Evolutionary conservation across 2,113 vertebrate species (phyloP).

Genomic region (Odocoileus virginianus): DNA sequence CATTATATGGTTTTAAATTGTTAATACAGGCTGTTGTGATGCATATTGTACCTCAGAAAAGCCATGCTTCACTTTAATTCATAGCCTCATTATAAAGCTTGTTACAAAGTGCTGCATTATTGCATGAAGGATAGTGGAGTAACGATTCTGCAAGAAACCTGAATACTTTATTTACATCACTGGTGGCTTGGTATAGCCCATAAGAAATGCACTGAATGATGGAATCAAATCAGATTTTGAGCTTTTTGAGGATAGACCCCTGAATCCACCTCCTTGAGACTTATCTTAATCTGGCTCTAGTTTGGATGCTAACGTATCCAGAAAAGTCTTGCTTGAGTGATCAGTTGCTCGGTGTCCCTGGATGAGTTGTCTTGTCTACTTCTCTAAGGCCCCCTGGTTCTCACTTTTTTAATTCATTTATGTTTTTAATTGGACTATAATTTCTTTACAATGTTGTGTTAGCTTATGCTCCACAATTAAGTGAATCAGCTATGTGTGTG

Average conservation of each 20-base stretch:
- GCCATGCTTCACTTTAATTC: slow-evolving; percentile 72
- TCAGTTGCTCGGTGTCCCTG: neutral
- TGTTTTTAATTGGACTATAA: neutral
- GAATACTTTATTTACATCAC: slow-evolving; percentile 69
- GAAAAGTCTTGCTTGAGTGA: neutral
- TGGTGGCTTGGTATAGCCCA: neutral
- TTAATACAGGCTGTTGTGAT: slow-evolving; percentile 72
- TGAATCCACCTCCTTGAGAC: neutral
- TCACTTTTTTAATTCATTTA: neutral
- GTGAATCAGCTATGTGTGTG: neutral
- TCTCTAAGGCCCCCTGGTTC: neutral
- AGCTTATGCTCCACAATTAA: neutral
- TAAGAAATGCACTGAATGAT: neutral
- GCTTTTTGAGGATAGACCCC: neutral
- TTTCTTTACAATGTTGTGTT: neutral
- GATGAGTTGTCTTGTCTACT: neutral
- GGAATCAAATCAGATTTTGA: neutral
- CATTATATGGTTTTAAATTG: slow-evolving; percentile 75
- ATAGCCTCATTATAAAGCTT: slow-evolving; percentile 74
- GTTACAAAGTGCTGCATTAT: slow-evolving; percentile 60
- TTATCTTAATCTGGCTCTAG: neutral
- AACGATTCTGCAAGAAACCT: slow-evolving; percentile 47
- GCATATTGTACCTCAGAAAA: slow-evolving; percentile 64
- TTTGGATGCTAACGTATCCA: neutral
- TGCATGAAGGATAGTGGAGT: slow-evolving; percentile 49